phyloP scores from a whole-genome alignment of 2,797 vertebrate genomes.

The Cottoperca gobio region DNA sequence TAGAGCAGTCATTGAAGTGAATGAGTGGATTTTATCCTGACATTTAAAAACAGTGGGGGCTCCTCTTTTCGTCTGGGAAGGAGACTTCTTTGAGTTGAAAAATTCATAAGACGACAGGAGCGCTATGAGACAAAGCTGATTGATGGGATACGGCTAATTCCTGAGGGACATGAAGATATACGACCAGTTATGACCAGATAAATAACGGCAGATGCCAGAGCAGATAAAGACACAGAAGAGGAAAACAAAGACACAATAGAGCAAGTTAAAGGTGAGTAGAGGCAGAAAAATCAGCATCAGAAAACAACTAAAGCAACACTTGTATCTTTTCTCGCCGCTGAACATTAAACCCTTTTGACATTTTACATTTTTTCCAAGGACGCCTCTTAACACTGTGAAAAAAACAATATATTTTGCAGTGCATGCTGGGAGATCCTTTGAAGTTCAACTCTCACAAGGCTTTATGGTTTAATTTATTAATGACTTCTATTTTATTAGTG shows the following conservation, averaged over 20 bases:
- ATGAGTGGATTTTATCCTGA: background rate
- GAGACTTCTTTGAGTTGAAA: slow-evolving; percentile 7
- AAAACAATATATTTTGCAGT: background rate
- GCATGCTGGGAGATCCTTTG: background rate
- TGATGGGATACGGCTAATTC: slow-evolving; percentile 21
- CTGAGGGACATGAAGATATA: background rate
- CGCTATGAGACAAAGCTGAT: background rate
- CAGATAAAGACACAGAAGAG: background rate
- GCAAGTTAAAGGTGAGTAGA: background rate
- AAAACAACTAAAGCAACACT: background rate
- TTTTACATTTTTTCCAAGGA: background rate
- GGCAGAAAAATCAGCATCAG: background rate
- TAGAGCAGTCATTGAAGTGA: background rate
- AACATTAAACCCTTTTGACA: background rate
- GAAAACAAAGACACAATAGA: background rate
- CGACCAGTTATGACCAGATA: background rate
- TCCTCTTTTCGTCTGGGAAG: background rate
- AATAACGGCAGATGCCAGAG: background rate
- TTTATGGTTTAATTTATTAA: slow-evolving; percentile 42
- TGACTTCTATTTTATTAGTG: slow-evolving; percentile 15
- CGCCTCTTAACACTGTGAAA: background rate
- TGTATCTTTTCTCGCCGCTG: background rate
- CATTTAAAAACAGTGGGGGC: slow-evolving; percentile 2
- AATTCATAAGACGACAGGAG: slow-evolving; percentile 10
- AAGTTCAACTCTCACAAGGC: background rate